Evolutionary conservation across 2,113 vertebrate genomes (phyloP).

Genomic region (Nannospalax galili): DNA sequence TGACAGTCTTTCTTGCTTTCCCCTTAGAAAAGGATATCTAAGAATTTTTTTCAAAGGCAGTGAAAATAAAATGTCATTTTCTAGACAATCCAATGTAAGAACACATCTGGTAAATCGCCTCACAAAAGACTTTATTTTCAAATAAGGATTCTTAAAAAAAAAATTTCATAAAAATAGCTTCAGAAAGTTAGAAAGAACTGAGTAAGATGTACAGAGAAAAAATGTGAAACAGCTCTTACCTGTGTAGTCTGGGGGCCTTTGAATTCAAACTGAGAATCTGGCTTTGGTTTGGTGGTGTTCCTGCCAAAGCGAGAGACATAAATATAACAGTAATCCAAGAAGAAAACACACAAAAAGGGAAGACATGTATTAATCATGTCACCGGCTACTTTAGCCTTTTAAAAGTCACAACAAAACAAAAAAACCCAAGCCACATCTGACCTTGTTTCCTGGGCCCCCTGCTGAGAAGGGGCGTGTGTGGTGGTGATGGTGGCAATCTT

Average conservation of each 20-base stretch:
- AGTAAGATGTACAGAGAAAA: slow-evolving; percentile 48
- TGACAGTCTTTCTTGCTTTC: neutral
- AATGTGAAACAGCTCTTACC: slow-evolving; percentile 80
- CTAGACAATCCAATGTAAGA: slow-evolving; percentile 38
- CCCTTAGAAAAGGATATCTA: neutral
- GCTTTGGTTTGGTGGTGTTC: slow-evolving; percentile 98
- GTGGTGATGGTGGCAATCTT: slow-evolving; percentile 99
- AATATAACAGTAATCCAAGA: neutral
- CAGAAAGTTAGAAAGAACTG: slow-evolving; percentile 61
- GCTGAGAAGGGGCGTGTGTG: slow-evolving; percentile 94
- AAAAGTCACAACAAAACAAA: slow-evolving; percentile 44
- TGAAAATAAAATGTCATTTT: slow-evolving; percentile 72
- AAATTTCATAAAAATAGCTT: slow-evolving; percentile 50
- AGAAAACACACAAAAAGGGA: slow-evolving; percentile 49
- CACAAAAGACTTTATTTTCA: slow-evolving; percentile 75
- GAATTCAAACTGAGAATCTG: slow-evolving; percentile 95
- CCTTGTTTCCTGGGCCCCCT: slow-evolving; percentile 94
- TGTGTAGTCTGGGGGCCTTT: slow-evolving; percentile 91
- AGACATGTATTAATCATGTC: fast-evolving
- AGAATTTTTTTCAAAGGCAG: slow-evolving; percentile 63
- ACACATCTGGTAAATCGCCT: slow-evolving; percentile 20
- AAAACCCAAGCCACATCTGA: slow-evolving; percentile 79
- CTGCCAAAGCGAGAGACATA: slow-evolving; percentile 83
- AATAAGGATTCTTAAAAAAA: slow-evolving; percentile 23
- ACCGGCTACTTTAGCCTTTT: neutral